Evolutionary conservation across 2,888 invertebrate species (phyloP).

Genomic region (Suillia variegata): DNA sequence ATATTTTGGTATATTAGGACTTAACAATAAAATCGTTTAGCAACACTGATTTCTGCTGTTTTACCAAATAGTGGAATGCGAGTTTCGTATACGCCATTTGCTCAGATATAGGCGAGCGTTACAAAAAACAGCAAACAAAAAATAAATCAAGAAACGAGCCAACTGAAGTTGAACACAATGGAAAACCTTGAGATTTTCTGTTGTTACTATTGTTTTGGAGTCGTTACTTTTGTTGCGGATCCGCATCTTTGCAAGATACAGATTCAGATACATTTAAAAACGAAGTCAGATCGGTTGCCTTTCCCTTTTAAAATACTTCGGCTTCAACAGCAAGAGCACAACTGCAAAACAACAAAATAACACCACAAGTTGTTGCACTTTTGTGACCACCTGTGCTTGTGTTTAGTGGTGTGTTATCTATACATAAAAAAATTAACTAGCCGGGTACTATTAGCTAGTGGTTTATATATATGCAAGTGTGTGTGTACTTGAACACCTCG

Average conservation of each 20-base stretch:
- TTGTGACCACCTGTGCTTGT: background rate
- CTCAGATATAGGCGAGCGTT: background rate
- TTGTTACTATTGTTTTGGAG: too few relatives aligned
- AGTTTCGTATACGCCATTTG: background rate
- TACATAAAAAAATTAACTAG: too few relatives aligned
- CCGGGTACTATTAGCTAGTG: too few relatives aligned
- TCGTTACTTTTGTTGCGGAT: background rate
- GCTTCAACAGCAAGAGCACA: background rate
- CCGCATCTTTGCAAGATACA: background rate
- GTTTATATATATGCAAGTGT: too few relatives aligned
- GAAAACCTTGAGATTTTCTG: background rate
- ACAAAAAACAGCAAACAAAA: too few relatives aligned
- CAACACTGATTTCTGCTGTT: too few relatives aligned
- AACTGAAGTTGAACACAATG: conserved; percentile 3
- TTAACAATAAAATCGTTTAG: too few relatives aligned
- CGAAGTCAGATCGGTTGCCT: background rate
- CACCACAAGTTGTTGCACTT: conserved; percentile 1
- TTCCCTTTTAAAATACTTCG: background rate
- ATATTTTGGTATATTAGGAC: too few relatives aligned
- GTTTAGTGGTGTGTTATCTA: too few relatives aligned
- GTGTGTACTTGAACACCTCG: background rate
- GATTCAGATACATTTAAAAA: conserved; percentile 9
- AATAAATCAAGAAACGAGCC: background rate
- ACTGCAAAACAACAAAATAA: background rate
- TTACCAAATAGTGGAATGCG: background rate